Evolutionary conservation across 2,888 invertebrate genomes (phyloP), one percentile per base, ranked within the genome.

Genomic region (Caenorhabditis doughertyi): DNA sequence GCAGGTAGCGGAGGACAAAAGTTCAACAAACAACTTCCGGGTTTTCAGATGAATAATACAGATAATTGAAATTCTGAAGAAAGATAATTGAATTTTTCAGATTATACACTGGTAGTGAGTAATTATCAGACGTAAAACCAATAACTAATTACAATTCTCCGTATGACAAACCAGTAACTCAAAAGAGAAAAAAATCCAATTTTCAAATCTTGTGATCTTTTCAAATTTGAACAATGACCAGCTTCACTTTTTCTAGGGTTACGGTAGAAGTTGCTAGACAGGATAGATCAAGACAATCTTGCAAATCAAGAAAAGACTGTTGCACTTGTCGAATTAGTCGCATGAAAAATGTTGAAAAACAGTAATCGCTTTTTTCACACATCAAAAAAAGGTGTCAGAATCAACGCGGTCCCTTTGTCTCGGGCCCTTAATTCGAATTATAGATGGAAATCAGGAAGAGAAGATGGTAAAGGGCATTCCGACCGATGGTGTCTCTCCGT

Each of bases 241-340:
- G 49, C 49, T 51, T 51, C 35, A 35, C 13, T 21, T 47, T 65
- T 32, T 29, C 4, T 21, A n/a, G 32, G 49, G 49, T 32, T 68
- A 67, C 68, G 47, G 65, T 62, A 68, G 18, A 64, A 18, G 23
- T 42, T 16, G 21, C 21, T 18, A 21, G 64, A 65, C 51, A 32
- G 25, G 51, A 44, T 18, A 55, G 67, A 74, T 32, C 56, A 62
- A 62, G 49, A 27, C 53, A 16, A 25, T 51, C 42, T 49, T 27
- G 13, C 58, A 62, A 68, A 80, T 81, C 56, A 64, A 70, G 27
- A 23, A 64, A 67, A 73, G 55, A 29, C 21, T 16, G 32, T 44
- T 81, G 81, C 71, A 81, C 81, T 81, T 81, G 81, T 81, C 81
- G 71, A 81, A 81, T 81, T 81, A 81, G 71, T 27, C 35, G 55